Conservation (phyloP, 2,888 invertebrate species). For the Pristionchus exspectatus region DNA sequence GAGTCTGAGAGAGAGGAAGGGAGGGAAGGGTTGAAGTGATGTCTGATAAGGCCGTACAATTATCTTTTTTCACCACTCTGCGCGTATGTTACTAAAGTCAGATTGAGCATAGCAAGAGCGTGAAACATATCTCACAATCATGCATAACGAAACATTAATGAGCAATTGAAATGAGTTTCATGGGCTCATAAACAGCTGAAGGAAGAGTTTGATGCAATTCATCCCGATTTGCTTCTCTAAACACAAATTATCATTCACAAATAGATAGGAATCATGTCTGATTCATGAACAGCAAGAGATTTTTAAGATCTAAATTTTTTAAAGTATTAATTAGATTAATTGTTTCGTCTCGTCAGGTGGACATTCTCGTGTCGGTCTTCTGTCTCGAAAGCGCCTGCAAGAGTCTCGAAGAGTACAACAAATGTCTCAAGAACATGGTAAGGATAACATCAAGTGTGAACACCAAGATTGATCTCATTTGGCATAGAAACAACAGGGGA, state of each 20-base stretch:
- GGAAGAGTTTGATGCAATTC: too few species aligned
- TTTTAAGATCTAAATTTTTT: too few species aligned
- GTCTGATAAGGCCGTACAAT: background rate
- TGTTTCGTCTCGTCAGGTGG: slow-evolving; percentile 64
- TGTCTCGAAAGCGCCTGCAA: slow-evolving; percentile 75
- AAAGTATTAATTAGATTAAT: too few species aligned
- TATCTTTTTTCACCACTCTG: too few species aligned
- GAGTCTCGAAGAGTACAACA: slow-evolving; percentile 69
- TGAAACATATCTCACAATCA: background rate
- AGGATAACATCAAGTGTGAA: background rate
- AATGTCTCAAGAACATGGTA: slow-evolving; percentile 71
- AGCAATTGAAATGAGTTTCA: background rate
- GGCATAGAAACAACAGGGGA: too few species aligned
- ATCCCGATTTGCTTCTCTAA: too few species aligned
- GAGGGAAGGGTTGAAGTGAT: background rate
- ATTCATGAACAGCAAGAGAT: too few species aligned
- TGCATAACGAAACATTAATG: background rate
- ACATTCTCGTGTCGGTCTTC: slow-evolving; percentile 73
- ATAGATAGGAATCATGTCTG: too few species aligned
- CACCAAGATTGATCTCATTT: background rate
- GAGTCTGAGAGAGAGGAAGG: background rate
- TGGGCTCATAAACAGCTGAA: background rate
- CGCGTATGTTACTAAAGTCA: too few species aligned
- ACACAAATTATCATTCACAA: too few species aligned
- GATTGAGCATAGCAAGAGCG: background rate